These are phyloP conservation scores for Xiphorhynchus elegans DNA, from an alignment of 2,113 vertebrate genomes.

Conservation along the genomic window DNA sequence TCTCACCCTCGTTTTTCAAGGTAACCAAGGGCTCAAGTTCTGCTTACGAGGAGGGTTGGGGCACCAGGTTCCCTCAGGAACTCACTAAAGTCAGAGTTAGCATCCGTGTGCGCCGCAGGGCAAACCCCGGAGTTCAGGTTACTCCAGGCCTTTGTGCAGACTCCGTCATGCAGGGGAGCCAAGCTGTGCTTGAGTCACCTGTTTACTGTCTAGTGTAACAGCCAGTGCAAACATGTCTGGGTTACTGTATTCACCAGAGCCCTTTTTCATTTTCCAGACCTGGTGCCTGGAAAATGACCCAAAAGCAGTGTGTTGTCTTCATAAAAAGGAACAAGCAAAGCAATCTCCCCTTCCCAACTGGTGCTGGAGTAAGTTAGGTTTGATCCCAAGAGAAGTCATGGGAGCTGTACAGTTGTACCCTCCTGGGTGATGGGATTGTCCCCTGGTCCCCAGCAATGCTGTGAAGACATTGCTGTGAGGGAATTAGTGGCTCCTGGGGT, in stretches of 20 bases:
- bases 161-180: constrained; percentile 30
- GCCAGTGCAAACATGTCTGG: constrained; percentile 65
- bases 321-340: constrained; percentile 30
- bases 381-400: neutral
- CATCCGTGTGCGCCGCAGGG: neutral
- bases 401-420: neutral
- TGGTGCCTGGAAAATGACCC: constrained; percentile 55
- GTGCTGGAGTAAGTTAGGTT: neutral
- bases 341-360: neutral
- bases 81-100: constrained; percentile 1
- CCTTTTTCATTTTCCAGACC: constrained; percentile 51
- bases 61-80: neutral
- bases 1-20: neutral
- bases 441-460: neutral
- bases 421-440: neutral
- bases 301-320: constrained; percentile 47
- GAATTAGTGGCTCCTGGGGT: neutral
- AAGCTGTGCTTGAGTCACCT: constrained; percentile 60
- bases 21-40: neutral
- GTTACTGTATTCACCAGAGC: constrained; percentile 45
- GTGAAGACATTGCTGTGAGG: neutral
- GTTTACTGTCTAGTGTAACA: constrained; percentile 63
- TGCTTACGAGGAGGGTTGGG: neutral
- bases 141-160: constrained; percentile 54
- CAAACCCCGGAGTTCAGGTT: constrained; percentile 43